Percentiles rank a stretch among this genome's conserved stretches.
phyloP scores from a whole-genome alignment of 2,888 invertebrate genomes.

The Leptothorax acervorum region DNA sequence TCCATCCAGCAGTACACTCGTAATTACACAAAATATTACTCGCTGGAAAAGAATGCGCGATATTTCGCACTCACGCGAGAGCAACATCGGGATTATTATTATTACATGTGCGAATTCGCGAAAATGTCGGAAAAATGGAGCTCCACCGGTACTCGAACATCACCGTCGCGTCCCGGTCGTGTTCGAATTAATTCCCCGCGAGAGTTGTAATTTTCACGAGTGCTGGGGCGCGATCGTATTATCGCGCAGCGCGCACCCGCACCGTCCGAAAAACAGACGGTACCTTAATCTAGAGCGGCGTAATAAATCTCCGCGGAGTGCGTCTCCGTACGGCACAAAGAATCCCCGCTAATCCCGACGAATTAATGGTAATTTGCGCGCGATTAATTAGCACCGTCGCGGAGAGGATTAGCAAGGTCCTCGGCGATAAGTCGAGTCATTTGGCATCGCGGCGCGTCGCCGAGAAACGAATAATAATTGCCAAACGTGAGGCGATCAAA shows the following conservation, averaged over 20 bases:
- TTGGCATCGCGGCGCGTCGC: conserved; percentile 36
- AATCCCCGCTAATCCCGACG: conserved; percentile 53
- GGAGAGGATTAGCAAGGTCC: conserved; percentile 54
- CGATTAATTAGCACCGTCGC: conserved; percentile 63
- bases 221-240: conserved; percentile 39
- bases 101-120: conserved; percentile 3
- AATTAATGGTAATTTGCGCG: conserved; percentile 64
- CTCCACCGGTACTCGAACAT: conserved; percentile 16
- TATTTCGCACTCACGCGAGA: conserved; percentile 25
- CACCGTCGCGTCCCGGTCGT: conserved; percentile 11
- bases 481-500: neutral
- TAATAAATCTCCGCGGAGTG: conserved; percentile 49
- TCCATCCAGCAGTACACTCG: neutral
- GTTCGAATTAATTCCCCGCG: conserved; percentile 55
- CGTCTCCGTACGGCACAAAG: conserved; percentile 42
- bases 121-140: conserved; percentile 38
- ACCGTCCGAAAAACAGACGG: conserved; percentile 43
- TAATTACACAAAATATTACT: conserved; percentile 26
- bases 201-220: conserved; percentile 48
- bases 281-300: conserved; percentile 52
- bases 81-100: conserved; percentile 25
- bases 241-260: conserved; percentile 13
- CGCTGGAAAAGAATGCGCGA: conserved; percentile 3
- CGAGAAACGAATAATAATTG: conserved; percentile 36
- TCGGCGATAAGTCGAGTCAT: conserved; percentile 45